Percentiles rank a stretch among this genome's conserved stretches.
phyloP scores from a whole-genome alignment of 2,888 invertebrate genomes.

The Yponomeuta malinellus region DNA sequence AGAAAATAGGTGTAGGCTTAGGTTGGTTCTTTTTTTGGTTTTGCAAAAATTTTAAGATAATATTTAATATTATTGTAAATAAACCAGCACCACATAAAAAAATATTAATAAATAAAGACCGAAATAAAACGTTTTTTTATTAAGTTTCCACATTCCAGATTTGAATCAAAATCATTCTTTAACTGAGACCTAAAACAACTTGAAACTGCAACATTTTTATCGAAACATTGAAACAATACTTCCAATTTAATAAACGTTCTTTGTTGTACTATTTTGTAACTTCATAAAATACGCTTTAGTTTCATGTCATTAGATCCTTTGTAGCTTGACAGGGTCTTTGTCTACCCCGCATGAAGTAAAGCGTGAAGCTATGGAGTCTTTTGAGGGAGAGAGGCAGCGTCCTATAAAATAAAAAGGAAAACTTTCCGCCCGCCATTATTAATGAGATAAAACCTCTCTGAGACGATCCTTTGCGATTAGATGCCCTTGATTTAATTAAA shows the following conservation, averaged over 20 bases:
- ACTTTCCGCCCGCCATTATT: constrained; percentile 7
- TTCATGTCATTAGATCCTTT: background rate
- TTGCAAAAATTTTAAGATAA: too few relatives aligned
- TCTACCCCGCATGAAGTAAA: background rate
- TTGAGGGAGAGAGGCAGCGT: constrained; percentile 25
- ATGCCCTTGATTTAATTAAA: constrained; percentile 60
- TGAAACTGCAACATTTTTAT: too few relatives aligned
- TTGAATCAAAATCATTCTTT: too few relatives aligned
- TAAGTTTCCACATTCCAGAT: too few relatives aligned
- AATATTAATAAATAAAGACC: too few relatives aligned
- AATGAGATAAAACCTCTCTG: constrained; percentile 8
- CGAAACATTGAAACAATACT: too few relatives aligned
- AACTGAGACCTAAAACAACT: too few relatives aligned
- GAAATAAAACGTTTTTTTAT: too few relatives aligned
- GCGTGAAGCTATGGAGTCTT: background rate
- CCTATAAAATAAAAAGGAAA: constrained; percentile 41
- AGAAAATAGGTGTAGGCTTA: too few relatives aligned
- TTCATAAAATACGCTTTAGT: background rate
- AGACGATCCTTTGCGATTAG: constrained; percentile 36
- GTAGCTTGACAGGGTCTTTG: background rate
- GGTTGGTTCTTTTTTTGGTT: too few relatives aligned
- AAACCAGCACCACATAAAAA: too few relatives aligned
- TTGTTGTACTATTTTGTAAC: background rate
- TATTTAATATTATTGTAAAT: too few relatives aligned
- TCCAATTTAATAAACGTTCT: background rate